Base-by-base conservation (phyloP, 2,797 vertebrate genomes). In the Novumbra hubbsi region DNA sequence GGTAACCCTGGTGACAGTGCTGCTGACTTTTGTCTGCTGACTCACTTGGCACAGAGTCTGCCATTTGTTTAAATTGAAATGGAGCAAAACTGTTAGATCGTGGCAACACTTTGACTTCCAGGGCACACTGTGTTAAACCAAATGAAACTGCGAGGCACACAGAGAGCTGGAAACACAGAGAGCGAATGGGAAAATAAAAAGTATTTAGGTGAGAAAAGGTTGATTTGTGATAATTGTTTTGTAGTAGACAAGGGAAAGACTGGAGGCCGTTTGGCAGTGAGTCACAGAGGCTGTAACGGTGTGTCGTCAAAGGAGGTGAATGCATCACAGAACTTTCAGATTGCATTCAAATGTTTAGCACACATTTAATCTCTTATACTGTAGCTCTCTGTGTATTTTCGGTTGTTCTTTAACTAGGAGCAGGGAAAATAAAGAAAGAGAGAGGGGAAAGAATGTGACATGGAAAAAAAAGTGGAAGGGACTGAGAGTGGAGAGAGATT, bases 141-240 rank as follows among this genome's bases (percentile, higher is more conserved):
- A 80, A 81, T 74, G 73, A 79, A 82, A 87, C 75, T 76, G 67
- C 0, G 14, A 80, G 52, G 77, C 30, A 38, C n/a, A n/a, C n/a
- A n/a, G n/a, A n/a, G n/a, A n/a, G 68, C 11, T 69, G 70, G 2
- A 64, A 72, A 72, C 34, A 38, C 34, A 79, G 65, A 15, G 9
- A 74, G 48, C 16, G 38, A n/a, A 38, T 15, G 60, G 27, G 34
- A 67, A 1, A 38, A 68, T 24, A 48, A 57, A 41, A 41, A 49
- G 73, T 66, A 74, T 80, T 77, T 73, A 68, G 78, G 73, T 48
- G 83, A 75, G 74, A 52, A 73, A 87, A 77, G 83, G 80, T 83
- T 85, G 74, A 86, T 90, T 84, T 73, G 81, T 73, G 78, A 76
- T 89, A 90, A 93, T 87, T 90, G 87, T 84, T 89, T 91, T 89